Evolutionary conservation across 2,797 vertebrate genomes (phyloP).

Genomic region (Harpagifer antarcticus): DNA sequence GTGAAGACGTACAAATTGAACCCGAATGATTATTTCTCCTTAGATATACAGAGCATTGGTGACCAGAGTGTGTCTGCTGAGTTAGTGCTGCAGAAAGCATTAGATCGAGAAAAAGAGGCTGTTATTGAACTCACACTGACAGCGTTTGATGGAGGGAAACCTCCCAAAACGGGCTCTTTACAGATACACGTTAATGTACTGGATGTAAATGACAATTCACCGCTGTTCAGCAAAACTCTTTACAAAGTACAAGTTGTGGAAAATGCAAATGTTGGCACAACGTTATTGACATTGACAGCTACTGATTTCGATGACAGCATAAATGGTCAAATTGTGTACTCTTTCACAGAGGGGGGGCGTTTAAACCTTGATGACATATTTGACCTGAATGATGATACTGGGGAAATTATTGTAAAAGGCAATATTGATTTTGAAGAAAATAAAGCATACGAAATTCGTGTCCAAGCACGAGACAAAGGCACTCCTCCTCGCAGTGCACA

Average conservation of each 20-base stretch:
- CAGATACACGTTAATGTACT: constrained; percentile 73
- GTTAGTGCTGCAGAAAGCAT: constrained; percentile 75
- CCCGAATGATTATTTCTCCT: constrained; percentile 76
- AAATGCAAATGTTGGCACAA: constrained; percentile 66
- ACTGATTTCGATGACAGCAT: constrained; percentile 77
- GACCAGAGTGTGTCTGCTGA: constrained; percentile 77
- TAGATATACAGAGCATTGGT: constrained; percentile 72
- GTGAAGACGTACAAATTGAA: constrained; percentile 80
- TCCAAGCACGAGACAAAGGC: constrained; percentile 77
- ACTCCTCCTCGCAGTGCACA: constrained; percentile 65
- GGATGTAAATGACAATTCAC: constrained; percentile 81
- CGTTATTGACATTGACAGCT: constrained; percentile 68
- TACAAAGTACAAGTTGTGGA: constrained; percentile 78
- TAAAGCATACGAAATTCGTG: constrained; percentile 72
- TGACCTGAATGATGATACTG: constrained; percentile 60
- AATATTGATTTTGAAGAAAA: constrained; percentile 77
- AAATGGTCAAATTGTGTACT: constrained; percentile 74
- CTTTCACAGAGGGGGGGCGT: constrained; percentile 63
- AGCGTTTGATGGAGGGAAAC: constrained; percentile 81
- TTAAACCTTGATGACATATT: constrained; percentile 59
- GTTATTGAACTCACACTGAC: constrained; percentile 74
- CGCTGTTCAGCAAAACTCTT: constrained; percentile 72
- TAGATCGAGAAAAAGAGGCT: constrained; percentile 81
- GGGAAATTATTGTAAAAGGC: constrained; percentile 71
- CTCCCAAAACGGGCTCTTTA: constrained; percentile 70